Percentiles rank a stretch among this genome's conserved stretches.
Evolutionary conservation across 2,888 invertebrate genomes (phyloP).

Genomic region (Seira sanloemensis): DNA sequence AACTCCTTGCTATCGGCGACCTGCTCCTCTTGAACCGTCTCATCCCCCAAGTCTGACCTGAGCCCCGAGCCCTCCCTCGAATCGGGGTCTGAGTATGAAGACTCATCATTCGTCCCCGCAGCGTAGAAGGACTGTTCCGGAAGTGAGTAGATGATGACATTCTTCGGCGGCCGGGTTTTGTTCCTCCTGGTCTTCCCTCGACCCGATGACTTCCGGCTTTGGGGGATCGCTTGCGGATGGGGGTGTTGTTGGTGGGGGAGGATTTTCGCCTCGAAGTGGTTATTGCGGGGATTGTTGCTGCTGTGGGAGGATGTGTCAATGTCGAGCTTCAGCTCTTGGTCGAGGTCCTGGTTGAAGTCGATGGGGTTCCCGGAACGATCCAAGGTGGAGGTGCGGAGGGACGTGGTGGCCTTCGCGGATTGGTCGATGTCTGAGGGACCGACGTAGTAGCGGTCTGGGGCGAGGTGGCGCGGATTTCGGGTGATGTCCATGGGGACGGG

Average conservation of each 20-base stretch:
- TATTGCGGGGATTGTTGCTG: slow-evolving; percentile 43
- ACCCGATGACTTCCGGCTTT: not conserved
- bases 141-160: slow-evolving; percentile 45
- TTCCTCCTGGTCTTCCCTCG: slow-evolving; percentile 30
- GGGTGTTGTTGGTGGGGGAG: slow-evolving; percentile 16
- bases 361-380: slow-evolving; percentile 49
- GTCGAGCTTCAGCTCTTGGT: slow-evolving; percentile 44
- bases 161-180: slow-evolving; percentile 52
- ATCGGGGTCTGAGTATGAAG: slow-evolving; percentile 42
- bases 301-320: too few species aligned
- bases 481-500: slow-evolving; percentile 16
- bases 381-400: slow-evolving; percentile 36
- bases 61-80: slow-evolving; percentile 36
- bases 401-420: slow-evolving; percentile 39
- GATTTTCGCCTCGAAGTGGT: slow-evolving; percentile 53
- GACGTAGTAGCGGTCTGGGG: slow-evolving; percentile 46
- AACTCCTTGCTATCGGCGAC: slow-evolving; percentile 46
- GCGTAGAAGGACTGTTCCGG: slow-evolving; percentile 53
- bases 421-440: slow-evolving; percentile 30
- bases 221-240: not conserved
- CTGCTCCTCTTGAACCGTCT: not conserved
- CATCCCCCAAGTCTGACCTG: slow-evolving; percentile 47
- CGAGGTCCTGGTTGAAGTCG: slow-evolving; percentile 30
- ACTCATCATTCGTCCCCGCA: slow-evolving; percentile 15
- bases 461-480: slow-evolving; percentile 44